Percentiles rank a stretch among this genome's conserved stretches.
Conservation (phyloP, 2,888 invertebrate genomes). For the Oeneis ivallda region DNA sequence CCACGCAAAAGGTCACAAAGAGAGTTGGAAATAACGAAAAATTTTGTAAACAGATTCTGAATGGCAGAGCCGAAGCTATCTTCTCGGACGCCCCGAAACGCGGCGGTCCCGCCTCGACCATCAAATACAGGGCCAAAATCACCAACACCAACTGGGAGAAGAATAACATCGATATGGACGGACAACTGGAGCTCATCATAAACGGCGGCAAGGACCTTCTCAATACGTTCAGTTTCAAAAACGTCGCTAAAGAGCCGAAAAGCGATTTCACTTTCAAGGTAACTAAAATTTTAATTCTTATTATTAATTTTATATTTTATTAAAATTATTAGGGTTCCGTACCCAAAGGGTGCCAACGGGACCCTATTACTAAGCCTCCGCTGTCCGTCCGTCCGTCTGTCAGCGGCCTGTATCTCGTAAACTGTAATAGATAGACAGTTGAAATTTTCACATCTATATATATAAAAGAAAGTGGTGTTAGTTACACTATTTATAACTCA, state of each 20-base stretch:
- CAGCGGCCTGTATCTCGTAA: too few relatives aligned
- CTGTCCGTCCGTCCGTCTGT: too few relatives aligned
- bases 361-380: too few relatives aligned
- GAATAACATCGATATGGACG: constrained; percentile 57
- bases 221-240: constrained; percentile 57
- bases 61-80: constrained; percentile 55
- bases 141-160: constrained; percentile 59
- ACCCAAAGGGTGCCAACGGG: too few relatives aligned
- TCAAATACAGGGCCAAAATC: constrained; percentile 63
- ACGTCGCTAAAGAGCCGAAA: constrained; percentile 58
- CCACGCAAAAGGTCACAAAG: too few relatives aligned
- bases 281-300: neutral
- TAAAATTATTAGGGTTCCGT: too few relatives aligned
- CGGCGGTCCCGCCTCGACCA: constrained; percentile 60
- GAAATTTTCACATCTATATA: too few relatives aligned
- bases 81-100: constrained; percentile 65
- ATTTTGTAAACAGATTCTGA: constrained; percentile 50
- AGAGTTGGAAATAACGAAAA: neutral
- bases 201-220: constrained; percentile 62
- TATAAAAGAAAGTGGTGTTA: too few relatives aligned
- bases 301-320: too few relatives aligned
- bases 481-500: too few relatives aligned
- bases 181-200: constrained; percentile 59
- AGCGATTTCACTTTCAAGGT: constrained; percentile 61
- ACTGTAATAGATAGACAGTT: too few relatives aligned